Base-by-base conservation (phyloP, 2,113 vertebrate genomes). In the Paracanthobrama guichenoti region DNA sequence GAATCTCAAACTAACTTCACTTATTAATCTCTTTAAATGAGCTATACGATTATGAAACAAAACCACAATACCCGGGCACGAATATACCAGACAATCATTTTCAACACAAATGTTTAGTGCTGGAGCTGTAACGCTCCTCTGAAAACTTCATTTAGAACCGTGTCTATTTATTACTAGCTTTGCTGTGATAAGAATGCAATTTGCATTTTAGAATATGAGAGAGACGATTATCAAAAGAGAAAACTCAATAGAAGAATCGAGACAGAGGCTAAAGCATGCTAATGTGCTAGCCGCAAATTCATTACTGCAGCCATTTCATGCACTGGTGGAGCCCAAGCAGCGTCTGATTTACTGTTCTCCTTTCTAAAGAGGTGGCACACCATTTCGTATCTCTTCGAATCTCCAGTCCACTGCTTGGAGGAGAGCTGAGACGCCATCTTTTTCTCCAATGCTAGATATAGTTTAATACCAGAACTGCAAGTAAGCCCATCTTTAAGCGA, bases 241-340 rank as follows among this genome's bases (percentile, higher is more conserved):
- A 66, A 81, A 81, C 75, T 83, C 75, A n/a, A 74, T 50, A 75
- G 84, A 59, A 67, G 83, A 80, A 78, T 75, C 50, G 22, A 75
- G 13, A 79, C 86, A 48, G 64, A 82, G 66, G 57, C 57, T 12
- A n/a, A 66, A 67, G 78, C 46, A 46, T 81, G 72, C 78, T 80
- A 85, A 80, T 85, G 86, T 77, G 64, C 86, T 81, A 72, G 44
- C 42, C 14, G 67, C 79, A 83, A 74, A 79, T 85, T 85, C 84
- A 85, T 88, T 83, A 87, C 83, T 53, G 31, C 62, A 44, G 83
- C 82, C 79, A 85, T 88, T 85, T 85, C 84, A 85, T 85, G 87
- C 84, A 67, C 80, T 60, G 84, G 35, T 85, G 84, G 67, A 81
- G 82, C 67, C 84, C 82, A 85, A 85, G 57, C 75, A 50, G 75